Percentiles rank a stretch among this genome's conserved stretches.
Conservation (phyloP, 64 coral and sea anemone species). For the Acropora tenuis region DNA sequence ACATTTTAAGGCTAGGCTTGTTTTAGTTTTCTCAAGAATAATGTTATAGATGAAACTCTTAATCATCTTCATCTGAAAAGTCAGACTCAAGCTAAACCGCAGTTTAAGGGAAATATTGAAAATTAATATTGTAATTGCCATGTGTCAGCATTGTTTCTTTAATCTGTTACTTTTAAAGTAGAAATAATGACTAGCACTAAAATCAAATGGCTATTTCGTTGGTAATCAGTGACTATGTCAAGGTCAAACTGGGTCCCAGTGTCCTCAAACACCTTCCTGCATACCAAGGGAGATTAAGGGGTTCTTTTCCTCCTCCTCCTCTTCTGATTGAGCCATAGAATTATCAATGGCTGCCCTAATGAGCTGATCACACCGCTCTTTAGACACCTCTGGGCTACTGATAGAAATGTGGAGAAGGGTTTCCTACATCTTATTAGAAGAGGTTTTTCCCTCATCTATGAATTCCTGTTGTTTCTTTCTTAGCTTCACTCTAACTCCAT, state of each 20-base stretch:
- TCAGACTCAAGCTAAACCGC: conserved; percentile 13
- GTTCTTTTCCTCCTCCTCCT: neutral
- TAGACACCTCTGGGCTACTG: neutral
- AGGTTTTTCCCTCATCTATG: neutral
- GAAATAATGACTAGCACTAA: neutral
- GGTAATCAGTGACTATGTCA: neutral
- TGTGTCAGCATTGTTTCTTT: neutral
- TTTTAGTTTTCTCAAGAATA: conserved; percentile 6
- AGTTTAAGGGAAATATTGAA: conserved; percentile 15
- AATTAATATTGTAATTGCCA: neutral
- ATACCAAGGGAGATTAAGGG: neutral
- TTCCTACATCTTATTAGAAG: conserved; percentile 5
- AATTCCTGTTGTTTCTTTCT: conserved; percentile 6
- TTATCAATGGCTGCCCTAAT: conserved; percentile 7
- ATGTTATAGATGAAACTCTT: neutral
- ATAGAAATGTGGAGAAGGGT: conserved; percentile 18
- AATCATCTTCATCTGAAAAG: conserved; percentile 6
- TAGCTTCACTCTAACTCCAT: conserved; percentile 12
- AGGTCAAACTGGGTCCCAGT: conserved; percentile 15
- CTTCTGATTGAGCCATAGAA: conserved; percentile 5
- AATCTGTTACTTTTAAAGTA: neutral
- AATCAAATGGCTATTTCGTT: conserved; percentile 5
- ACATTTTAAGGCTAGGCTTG: neutral
- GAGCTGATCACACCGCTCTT: neutral
- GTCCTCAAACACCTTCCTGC: neutral